phyloP scores from a whole-genome alignment of 2,797 vertebrate species.

The Enteromius anoplus region DNA sequence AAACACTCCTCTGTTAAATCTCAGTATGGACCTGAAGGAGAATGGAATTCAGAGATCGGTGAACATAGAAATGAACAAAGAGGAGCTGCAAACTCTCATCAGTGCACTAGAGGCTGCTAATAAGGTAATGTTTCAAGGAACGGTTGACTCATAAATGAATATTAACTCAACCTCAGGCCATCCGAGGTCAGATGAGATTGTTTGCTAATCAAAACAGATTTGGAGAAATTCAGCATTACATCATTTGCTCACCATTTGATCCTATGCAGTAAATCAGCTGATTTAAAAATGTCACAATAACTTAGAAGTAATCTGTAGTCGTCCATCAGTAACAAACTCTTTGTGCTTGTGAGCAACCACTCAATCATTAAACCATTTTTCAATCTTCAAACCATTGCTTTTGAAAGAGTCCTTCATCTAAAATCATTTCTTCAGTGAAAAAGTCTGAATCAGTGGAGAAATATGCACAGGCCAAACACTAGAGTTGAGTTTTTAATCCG shows the following conservation, averaged over 20 bases:
- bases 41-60: slow-evolving; percentile 77
- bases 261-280: neutral
- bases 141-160: neutral
- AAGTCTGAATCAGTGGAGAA: neutral
- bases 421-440: neutral
- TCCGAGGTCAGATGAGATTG: neutral
- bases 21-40: slow-evolving; percentile 87
- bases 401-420: neutral
- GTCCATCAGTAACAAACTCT: neutral
- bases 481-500: neutral
- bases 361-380: neutral
- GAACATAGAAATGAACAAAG: slow-evolving; percentile 91
- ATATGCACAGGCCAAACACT: too few relatives aligned
- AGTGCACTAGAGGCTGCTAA: slow-evolving; percentile 89
- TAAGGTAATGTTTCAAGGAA: slow-evolving; percentile 79
- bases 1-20: slow-evolving; percentile 89
- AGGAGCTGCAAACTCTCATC: slow-evolving; percentile 89
- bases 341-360: neutral
- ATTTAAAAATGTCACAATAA: neutral
- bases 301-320: neutral
- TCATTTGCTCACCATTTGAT: neutral
- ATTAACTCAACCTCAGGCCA: neutral
- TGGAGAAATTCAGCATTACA: neutral
- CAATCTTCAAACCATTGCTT: neutral
- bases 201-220: neutral